Base-by-base conservation (phyloP, 2,113 vertebrate genomes). In the Calypte anna region DNA sequence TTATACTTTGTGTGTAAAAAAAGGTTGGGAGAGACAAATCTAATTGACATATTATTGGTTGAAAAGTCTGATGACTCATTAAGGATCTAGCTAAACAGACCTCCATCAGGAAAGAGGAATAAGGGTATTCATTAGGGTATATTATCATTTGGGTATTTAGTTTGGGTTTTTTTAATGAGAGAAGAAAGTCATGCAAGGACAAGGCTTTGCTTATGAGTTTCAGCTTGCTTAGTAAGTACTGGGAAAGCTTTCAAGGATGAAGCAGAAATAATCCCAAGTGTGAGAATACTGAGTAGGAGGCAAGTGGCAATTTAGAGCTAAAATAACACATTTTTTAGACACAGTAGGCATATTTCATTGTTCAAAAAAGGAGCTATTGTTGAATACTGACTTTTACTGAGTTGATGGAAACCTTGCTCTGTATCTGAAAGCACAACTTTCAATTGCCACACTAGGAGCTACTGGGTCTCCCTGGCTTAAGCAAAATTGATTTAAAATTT, bases 251-350 rank as follows among this genome's bases (percentile, higher is more conserved):
- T 96, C 88, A 94, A 88, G 79, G 90, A 91, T 91, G 51, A 93
- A 94, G 83, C 94, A 96, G 77, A 97, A 96, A 95, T 94, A 95
- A 96, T 94, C 90, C 95, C 95, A 86, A 81, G 88, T 96, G 94
- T 95, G 93, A 90, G 94, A 97, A 96, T 95, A 94, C 90, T 94
- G 95, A 79, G 82, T 96, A 95, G 79, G 93, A 94, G 96, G 91
- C 50, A 94, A 96, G 81, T 93, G 68, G 88, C 80, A 68, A 96
- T 87, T 97, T 95, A 61, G 82, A 91, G 40, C 88, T 91, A 96
- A 97, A 97, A 94, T 95, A 90, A 87, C 73, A 58, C 12, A 53
- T 67, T 82, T 21, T 95, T 97, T 79, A 95, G 79, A 89, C 63
- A 82, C 66, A 91, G 70, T 85, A 86, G 70, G 93, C 81, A 94